Conservation (phyloP, 2,888 invertebrate genomes). For the Leptinotarsa tumamoca region DNA sequence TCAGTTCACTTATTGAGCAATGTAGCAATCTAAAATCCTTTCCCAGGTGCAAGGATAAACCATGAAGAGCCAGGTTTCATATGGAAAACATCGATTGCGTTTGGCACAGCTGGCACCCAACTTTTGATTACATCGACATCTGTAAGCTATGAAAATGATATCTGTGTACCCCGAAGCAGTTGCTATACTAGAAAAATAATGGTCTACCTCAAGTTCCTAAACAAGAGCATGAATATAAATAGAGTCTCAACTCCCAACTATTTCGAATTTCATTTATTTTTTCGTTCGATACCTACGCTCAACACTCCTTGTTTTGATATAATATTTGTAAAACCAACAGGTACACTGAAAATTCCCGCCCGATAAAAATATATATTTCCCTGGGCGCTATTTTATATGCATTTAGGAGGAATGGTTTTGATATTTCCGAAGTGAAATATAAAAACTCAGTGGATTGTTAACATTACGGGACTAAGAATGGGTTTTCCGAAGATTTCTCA, state of each 20-base stretch:
- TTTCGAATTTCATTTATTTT: not conserved
- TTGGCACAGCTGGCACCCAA: not conserved
- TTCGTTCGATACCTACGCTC: not conserved
- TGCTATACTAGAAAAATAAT: not conserved
- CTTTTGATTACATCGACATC: not conserved
- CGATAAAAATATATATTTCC: not conserved
- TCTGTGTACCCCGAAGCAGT: not conserved
- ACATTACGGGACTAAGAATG: too few species aligned
- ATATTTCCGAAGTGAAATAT: not conserved
- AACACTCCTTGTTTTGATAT: not conserved
- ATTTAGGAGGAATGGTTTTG: not conserved
- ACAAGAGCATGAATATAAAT: constrained; percentile 8
- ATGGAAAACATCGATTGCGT: not conserved
- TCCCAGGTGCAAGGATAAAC: too few species aligned
- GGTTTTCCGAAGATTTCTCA: too few species aligned
- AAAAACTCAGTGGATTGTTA: too few species aligned
- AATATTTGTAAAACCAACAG: constrained; percentile 11
- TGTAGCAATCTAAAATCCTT: too few species aligned
- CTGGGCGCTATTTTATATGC: not conserved
- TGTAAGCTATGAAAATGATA: not conserved
- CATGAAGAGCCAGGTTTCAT: not conserved
- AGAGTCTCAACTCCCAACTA: not conserved
- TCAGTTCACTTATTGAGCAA: too few species aligned
- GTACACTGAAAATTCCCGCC: not conserved
- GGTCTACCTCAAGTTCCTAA: not conserved